phyloP scores from a whole-genome alignment of 2,797 vertebrate species.

The Coracias cyanogaster region DNA sequence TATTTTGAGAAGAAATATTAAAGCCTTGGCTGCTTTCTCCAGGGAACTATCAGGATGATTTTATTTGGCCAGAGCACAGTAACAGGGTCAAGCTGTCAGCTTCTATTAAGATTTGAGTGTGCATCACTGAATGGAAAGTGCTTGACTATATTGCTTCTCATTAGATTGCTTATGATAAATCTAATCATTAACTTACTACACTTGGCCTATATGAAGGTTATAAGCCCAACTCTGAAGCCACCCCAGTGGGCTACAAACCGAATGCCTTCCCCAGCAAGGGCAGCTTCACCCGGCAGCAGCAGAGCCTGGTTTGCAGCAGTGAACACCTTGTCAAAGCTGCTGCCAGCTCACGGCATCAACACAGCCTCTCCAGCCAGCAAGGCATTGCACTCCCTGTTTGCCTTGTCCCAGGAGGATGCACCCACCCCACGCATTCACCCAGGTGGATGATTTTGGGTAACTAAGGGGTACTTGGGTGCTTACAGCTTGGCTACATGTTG shows the following conservation, averaged over 20 bases:
- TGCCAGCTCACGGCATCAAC: rapidly evolving
- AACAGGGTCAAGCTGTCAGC: conserved; percentile 28
- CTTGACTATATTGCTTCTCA: background rate
- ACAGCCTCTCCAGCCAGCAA: rapidly evolving
- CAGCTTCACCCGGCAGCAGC: rapidly evolving
- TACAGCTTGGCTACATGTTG: rapidly evolving
- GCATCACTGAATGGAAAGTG: background rate
- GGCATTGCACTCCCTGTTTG: rapidly evolving
- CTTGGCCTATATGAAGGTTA: background rate
- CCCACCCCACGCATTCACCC: rapidly evolving
- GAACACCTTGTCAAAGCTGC: rapidly evolving
- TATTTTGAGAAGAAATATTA: background rate
- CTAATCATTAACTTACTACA: background rate
- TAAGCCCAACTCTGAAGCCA: background rate
- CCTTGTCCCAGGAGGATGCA: rapidly evolving
- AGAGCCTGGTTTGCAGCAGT: rapidly evolving
- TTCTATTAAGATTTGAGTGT: background rate
- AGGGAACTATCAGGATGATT: conserved; percentile 26
- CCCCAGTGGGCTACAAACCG: background rate
- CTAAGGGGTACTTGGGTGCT: background rate
- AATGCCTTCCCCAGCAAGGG: background rate
- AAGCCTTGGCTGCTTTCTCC: background rate
- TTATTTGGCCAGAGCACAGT: background rate
- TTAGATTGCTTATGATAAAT: conserved; percentile 33
- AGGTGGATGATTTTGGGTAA: background rate